phyloP scores from a whole-genome alignment of 2,888 invertebrate genomes.

The Chrysolina oricalcia region DNA sequence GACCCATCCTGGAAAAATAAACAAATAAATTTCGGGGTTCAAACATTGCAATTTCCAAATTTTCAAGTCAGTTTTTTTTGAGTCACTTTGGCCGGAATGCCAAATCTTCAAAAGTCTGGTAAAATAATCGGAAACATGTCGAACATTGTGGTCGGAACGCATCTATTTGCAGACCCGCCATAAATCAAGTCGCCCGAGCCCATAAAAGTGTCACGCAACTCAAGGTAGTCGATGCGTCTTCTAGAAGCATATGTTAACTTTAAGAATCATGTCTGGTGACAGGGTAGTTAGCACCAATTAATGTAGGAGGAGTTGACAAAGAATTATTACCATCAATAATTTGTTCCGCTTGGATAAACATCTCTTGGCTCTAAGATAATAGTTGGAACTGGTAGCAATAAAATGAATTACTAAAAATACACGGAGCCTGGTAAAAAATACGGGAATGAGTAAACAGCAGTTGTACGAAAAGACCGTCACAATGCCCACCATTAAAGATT shows the following conservation, averaged over 20 bases:
- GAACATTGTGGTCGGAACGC: not conserved
- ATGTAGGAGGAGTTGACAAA: conserved; percentile 57
- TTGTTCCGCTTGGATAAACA: conserved; percentile 46
- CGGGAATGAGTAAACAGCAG: conserved; percentile 13
- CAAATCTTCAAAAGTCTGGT: not conserved
- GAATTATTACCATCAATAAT: conserved; percentile 54
- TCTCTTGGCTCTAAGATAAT: conserved; percentile 46
- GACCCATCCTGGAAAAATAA: too few relatives aligned
- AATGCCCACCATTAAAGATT: too few relatives aligned
- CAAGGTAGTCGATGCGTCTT: conserved; percentile 67
- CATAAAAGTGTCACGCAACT: conserved; percentile 45
- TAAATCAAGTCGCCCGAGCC: conserved; percentile 18
- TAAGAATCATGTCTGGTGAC: conserved; percentile 63
- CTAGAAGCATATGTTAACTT: conserved; percentile 60
- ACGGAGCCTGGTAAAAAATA: conserved; percentile 33
- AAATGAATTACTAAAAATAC: conserved; percentile 41
- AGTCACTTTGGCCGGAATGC: not conserved
- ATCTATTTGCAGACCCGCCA: conserved; percentile 8
- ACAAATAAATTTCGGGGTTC: too few relatives aligned
- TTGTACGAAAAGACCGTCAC: too few relatives aligned
- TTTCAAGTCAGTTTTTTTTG: not conserved
- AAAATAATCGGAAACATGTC: conserved; percentile 22
- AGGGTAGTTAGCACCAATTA: conserved; percentile 62
- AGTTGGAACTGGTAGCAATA: conserved; percentile 39
- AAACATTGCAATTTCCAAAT: not conserved